Conservation (phyloP, 2,113 vertebrate genomes). For the Zosterops japonicus region DNA sequence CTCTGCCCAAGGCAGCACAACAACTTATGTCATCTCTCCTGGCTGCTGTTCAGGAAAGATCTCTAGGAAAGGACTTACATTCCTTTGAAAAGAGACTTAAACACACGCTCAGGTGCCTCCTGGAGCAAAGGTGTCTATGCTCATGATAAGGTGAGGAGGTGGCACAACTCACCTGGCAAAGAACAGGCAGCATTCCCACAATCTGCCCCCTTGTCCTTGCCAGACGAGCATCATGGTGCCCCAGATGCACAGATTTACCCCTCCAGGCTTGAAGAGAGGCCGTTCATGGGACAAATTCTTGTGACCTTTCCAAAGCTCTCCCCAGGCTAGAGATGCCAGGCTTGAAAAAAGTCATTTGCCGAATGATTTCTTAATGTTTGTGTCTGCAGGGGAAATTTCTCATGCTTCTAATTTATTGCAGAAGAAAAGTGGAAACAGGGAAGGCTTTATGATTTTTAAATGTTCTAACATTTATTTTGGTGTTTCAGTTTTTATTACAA, state of each 20-base stretch:
- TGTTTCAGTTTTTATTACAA: slow-evolving; percentile 28
- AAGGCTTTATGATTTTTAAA: slow-evolving; percentile 18
- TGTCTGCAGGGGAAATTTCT: not conserved
- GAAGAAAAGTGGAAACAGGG: slow-evolving; percentile 2
- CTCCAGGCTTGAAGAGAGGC: not conserved
- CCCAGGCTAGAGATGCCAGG: slow-evolving; percentile 8
- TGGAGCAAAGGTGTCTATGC: not conserved
- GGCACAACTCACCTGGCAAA: not conserved
- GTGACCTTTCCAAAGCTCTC: slow-evolving; percentile 31
- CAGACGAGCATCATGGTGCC: not conserved
- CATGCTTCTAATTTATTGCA: slow-evolving; percentile 11
- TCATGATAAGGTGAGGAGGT: not conserved
- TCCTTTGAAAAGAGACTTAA: not conserved
- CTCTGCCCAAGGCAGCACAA: not conserved
- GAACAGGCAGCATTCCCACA: not conserved
- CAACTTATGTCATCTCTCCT: not conserved
- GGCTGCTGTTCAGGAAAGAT: not conserved
- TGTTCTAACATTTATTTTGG: slow-evolving; percentile 11
- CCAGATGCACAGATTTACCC: not conserved
- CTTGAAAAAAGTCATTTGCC: slow-evolving; percentile 24
- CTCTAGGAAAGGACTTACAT: not conserved
- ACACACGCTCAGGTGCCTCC: not conserved
- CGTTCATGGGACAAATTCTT: not conserved
- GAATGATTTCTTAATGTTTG: slow-evolving; percentile 33
- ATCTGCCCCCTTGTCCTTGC: not conserved